These are phyloP conservation scores for Decapterus maruadsi DNA, from an alignment of 2,797 vertebrate species.

Conservation along the genomic window DNA sequence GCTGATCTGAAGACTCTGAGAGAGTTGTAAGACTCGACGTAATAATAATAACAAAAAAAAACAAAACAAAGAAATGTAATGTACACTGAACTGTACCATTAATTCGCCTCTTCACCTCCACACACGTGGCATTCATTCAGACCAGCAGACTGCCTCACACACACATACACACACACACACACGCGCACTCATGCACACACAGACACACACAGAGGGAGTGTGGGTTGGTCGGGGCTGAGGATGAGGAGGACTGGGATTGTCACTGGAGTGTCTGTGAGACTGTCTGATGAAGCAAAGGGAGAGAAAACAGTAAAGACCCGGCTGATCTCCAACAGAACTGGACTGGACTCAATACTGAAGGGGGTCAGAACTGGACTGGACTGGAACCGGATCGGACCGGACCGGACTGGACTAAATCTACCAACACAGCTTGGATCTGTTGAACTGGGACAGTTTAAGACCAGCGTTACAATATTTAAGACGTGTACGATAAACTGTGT, in stretches of 20 bases:
- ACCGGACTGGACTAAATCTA: background rate
- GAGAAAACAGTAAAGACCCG: conserved; percentile 39
- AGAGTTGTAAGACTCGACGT: conserved; percentile 24
- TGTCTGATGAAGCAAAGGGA: conserved; percentile 53
- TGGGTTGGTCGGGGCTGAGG: conserved; percentile 38
- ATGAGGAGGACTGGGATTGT: conserved; percentile 78
- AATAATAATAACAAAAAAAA: background rate
- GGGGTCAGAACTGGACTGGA: background rate
- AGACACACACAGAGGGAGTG: conserved; percentile 34
- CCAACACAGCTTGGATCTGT: background rate
- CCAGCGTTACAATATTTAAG: background rate
- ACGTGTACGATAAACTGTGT: background rate
- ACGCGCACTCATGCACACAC: conserved; percentile 8
- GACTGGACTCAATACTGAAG: conserved; percentile 19
- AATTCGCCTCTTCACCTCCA: conserved; percentile 34
- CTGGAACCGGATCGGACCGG: background rate
- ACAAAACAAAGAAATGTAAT: background rate
- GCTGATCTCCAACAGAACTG: conserved; percentile 33
- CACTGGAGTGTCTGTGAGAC: conserved; percentile 72
- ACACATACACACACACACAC: conserved; percentile 23
- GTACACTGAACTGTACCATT: conserved; percentile 38
- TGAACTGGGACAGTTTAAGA: background rate
- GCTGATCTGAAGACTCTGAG: conserved; percentile 38
- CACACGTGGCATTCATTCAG: conserved; percentile 13
- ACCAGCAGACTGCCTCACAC: background rate